phyloP scores from a whole-genome alignment of 2,797 vertebrate genomes.

The Brotula barbata region DNA sequence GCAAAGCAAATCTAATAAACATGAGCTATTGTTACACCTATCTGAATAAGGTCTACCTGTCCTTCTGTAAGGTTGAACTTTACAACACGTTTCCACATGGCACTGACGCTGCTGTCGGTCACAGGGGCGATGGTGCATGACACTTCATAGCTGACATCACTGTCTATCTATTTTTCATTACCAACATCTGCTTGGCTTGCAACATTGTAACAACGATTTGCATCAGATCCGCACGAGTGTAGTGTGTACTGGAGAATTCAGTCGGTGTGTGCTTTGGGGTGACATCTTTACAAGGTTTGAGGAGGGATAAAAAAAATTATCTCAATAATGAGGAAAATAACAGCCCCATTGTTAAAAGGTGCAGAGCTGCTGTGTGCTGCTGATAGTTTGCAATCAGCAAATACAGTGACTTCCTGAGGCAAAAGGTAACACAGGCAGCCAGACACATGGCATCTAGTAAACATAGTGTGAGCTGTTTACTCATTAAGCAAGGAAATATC shows the following conservation, averaged over 20 bases:
- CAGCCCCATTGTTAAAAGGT: constrained; percentile 5
- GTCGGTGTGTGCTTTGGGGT: constrained; percentile 22
- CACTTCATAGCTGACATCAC: constrained; percentile 76
- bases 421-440: constrained; percentile 19
- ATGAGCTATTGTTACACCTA: constrained; percentile 12
- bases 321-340: constrained; percentile 3
- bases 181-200: constrained; percentile 81
- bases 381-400: constrained; percentile 19
- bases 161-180: constrained; percentile 80
- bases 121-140: constrained; percentile 67
- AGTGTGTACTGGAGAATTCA: constrained; percentile 38
- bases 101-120: constrained; percentile 61
- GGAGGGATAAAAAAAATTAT: constrained; percentile 13
- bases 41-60: constrained; percentile 31
- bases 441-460: constrained; percentile 14
- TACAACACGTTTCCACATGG: constrained; percentile 34
- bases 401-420: constrained; percentile 14
- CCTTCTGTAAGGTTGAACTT: constrained; percentile 42
- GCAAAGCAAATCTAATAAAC: constrained; percentile 29
- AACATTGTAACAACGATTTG: constrained; percentile 75
- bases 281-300: constrained; percentile 36
- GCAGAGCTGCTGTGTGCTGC: constrained; percentile 12
- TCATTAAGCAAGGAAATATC: constrained; percentile 30
- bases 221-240: constrained; percentile 62
- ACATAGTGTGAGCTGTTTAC: constrained; percentile 18